phyloP scores from a whole-genome alignment of 2,888 invertebrate genomes.

The Amitus sp. region DNA sequence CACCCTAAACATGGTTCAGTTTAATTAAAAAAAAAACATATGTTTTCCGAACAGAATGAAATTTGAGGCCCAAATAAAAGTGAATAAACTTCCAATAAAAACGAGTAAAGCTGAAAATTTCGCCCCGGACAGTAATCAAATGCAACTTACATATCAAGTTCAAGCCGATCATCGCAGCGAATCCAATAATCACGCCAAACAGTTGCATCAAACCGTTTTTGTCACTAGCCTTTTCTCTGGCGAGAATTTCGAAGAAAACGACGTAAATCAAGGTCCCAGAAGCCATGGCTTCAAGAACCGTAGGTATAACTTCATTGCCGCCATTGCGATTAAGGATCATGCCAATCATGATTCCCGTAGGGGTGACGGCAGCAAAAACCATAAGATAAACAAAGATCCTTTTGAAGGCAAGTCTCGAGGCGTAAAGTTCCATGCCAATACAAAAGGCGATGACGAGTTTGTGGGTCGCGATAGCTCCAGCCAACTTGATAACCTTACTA shows the following conservation, averaged over 20 bases:
- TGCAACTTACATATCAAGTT: conserved; percentile 64
- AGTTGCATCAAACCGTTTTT: conserved; percentile 71
- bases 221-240: conserved; percentile 72
- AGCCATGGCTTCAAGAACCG: conserved; percentile 76
- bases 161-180: conserved; percentile 70
- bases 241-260: conserved; percentile 84
- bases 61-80: too few relatives aligned
- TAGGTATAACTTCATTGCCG: conserved; percentile 60
- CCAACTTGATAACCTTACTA: conserved; percentile 68
- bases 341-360: conserved; percentile 75
- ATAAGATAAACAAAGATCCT: conserved; percentile 71
- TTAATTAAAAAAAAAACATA: too few relatives aligned
- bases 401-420: conserved; percentile 60
- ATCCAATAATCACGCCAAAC: conserved; percentile 70
- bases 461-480: conserved; percentile 75
- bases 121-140: too few relatives aligned
- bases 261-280: conserved; percentile 83
- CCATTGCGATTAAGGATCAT: conserved; percentile 67
- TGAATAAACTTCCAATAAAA: too few relatives aligned
- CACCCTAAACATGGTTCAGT: too few relatives aligned
- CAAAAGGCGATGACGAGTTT: conserved; percentile 76
- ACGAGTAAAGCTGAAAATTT: too few relatives aligned
- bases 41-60: too few relatives aligned
- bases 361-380: conserved; percentile 75
- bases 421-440: conserved; percentile 64